Percentiles rank a stretch among this genome's conserved stretches.
These are phyloP conservation scores for Kradibia gibbosae DNA, from an alignment of 1,140 invertebrate genomes.

Conservation along the genomic window DNA sequence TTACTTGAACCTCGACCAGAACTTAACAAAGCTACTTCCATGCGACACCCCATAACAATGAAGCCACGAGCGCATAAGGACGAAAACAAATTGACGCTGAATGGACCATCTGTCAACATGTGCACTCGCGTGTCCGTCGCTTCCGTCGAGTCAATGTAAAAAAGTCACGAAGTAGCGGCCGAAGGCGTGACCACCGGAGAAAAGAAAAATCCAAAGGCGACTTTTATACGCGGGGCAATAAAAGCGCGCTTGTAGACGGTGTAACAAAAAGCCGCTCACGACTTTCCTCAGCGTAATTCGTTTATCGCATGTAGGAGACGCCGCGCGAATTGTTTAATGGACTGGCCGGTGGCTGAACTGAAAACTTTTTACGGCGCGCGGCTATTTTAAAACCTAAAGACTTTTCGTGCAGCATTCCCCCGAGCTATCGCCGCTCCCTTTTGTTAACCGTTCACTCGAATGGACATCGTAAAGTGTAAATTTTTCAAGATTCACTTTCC, in stretches of 20 bases:
- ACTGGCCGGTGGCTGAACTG: conserved; percentile 37
- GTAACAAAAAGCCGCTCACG: conserved; percentile 42
- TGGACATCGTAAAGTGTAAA: neutral
- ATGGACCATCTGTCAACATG: conserved; percentile 61
- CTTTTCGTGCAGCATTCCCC: conserved; percentile 28
- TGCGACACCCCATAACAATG: neutral
- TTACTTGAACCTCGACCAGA: too few species aligned
- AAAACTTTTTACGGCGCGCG: conserved; percentile 43
- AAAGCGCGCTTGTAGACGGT: neutral
- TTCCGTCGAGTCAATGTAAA: conserved; percentile 3
- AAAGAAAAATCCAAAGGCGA: conserved; percentile 31
- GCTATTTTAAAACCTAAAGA: conserved; percentile 16
- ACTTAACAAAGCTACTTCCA: neutral
- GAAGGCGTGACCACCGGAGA: neutral
- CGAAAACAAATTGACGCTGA: conserved; percentile 45
- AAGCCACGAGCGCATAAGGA: neutral
- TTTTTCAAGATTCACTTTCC: neutral
- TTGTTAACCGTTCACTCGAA: conserved; percentile 26
- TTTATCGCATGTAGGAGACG: conserved; percentile 48
- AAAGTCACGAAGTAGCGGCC: neutral
- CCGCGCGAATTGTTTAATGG: conserved; percentile 46
- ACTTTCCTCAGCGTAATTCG: conserved; percentile 50
- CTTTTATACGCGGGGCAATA: conserved; percentile 32
- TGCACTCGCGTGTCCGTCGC: conserved; percentile 52
- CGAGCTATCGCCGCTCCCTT: conserved; percentile 20